Evolutionary conservation across 2,113 vertebrate genomes (phyloP), one percentile per base, ranked within the genome.

Genomic region (zebrafish (Danio rerio)): DNA sequence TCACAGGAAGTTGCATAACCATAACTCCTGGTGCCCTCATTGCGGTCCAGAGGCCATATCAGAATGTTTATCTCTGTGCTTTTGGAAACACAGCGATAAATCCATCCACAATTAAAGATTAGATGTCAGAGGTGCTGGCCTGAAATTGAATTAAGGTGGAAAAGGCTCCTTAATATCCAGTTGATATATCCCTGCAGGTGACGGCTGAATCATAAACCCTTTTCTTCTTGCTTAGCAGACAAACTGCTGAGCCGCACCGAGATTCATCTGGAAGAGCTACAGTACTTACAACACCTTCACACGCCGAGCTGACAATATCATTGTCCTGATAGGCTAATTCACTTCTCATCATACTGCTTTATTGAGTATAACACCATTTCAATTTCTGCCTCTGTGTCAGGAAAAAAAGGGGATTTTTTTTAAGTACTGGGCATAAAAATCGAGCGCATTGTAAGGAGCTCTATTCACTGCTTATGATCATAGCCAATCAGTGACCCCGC

Each of bases 121-220:
- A 63, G 42, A 62, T 75, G 58, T 80, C 80, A 86, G 80, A 86
- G 71, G 50, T 43, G 66, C 88, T 91, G 90, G 83, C 85, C 89
- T 69, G 80, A 90, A 92, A 92, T 89, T 88, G 90, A 91, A 91
- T 90, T 88, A 91, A 88, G 86, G 84, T 89, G 86, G 81, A 84
- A 58, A 71, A 74, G 43, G 20, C 73, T 83, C 47, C 69, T 65
- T 82, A 81, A 81, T 83, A 68, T 69, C 73, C 66, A 16, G 52
- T 77, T 83, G 31, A 53, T 85, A 71, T 68, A 68, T 66, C 77
- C 69, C 77, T 43, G 71, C 81, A 83, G 76, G 83, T 84, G 81
- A 68, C 40, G 71, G 20, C 73, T 80, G 62, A 49, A 85, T 82
- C 81, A 82, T 68, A 66, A 85, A 82, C 21, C 61, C 84, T 68